Conservation (phyloP, 1,140 invertebrate species). For the Pseudomyrmex flavicornis region DNA sequence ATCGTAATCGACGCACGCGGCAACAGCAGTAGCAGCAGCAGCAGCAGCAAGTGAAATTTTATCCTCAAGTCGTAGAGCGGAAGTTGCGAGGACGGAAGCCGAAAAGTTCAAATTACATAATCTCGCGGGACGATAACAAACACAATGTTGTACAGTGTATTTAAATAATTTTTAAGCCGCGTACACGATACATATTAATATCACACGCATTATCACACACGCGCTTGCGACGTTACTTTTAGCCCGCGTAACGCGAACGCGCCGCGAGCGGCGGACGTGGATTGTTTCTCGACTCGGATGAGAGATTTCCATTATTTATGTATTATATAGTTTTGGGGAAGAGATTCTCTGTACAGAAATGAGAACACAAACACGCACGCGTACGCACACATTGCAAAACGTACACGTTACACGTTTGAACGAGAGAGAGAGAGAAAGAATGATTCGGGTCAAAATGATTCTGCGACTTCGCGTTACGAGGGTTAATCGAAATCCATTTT, state of each 20-base stretch:
- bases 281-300: no score
- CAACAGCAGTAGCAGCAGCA: not conserved
- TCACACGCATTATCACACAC: conserved; percentile 56
- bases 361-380: no score
- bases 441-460: no score
- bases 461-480: no score
- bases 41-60: conserved; percentile 5
- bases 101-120: conserved; percentile 51
- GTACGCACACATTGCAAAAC: no score
- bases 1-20: not conserved
- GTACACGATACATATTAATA: not conserved
- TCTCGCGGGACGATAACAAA: not conserved
- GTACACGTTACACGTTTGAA: no score
- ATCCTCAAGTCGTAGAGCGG: conserved; percentile 19
- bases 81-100: conserved; percentile 21
- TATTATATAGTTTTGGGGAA: no score
- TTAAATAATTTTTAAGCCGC: conserved; percentile 71
- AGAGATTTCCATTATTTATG: no score
- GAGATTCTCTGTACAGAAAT: no score
- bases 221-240: conserved; percentile 54
- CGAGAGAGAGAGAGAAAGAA: no score
- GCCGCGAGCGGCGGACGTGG: no score
- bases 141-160: conserved; percentile 81
- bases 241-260: not conserved
- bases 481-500: conserved; percentile 5